These are phyloP conservation scores for Rhogogaster chlorosoma DNA, from an alignment of 2,888 invertebrate species.

Conservation along the genomic window DNA sequence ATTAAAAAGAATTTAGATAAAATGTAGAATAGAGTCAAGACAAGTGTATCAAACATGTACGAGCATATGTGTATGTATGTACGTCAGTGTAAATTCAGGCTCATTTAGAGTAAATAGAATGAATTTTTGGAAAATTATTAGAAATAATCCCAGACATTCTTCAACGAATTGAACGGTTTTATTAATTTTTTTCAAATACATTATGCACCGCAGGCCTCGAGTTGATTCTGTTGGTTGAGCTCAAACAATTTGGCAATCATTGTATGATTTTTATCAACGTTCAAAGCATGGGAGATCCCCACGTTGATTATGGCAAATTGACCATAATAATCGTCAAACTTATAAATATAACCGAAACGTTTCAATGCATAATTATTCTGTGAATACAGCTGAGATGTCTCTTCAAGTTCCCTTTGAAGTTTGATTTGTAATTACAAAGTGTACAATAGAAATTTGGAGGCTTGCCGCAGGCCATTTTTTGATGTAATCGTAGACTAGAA, in stretches of 20 bases:
- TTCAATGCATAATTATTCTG: slow-evolving; percentile 54
- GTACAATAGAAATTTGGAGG: slow-evolving; percentile 68
- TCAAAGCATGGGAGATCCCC: background rate
- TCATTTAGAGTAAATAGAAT: background rate
- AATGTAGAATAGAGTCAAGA: slow-evolving; percentile 10
- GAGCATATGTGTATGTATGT: slow-evolving; percentile 13
- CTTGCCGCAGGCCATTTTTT: slow-evolving; percentile 71
- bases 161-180: background rate
- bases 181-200: slow-evolving; percentile 13
- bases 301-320: background rate
- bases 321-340: slow-evolving; percentile 1
- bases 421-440: slow-evolving; percentile 68
- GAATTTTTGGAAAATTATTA: background rate
- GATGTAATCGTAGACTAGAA: slow-evolving; percentile 70
- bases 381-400: slow-evolving; percentile 66
- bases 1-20: slow-evolving; percentile 7
- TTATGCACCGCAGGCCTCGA: background rate
- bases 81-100: background rate
- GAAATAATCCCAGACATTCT: background rate
- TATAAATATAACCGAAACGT: background rate
- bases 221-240: background rate
- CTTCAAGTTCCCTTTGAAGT: slow-evolving; percentile 72
- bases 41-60: background rate
- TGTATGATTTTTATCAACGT: background rate
- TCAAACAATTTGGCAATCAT: background rate